phyloP scores from a whole-genome alignment of 2,797 vertebrate species.

The Craterocephalus amniculus region DNA sequence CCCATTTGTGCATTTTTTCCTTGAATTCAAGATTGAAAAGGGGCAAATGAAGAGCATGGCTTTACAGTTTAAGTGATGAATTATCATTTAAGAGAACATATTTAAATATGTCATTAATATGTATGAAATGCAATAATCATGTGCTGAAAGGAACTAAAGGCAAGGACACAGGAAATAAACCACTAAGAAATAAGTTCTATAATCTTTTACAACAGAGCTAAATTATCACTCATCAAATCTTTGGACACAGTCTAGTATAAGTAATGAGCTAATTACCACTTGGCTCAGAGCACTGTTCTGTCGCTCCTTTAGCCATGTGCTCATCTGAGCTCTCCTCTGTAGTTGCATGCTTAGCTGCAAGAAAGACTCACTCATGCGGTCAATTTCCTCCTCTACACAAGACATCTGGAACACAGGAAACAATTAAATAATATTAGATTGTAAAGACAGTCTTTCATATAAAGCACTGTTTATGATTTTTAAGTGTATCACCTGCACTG shows the following conservation, averaged over 20 bases:
- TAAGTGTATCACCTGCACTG: constrained; percentile 58
- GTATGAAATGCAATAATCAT: constrained; percentile 7
- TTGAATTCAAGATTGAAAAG: constrained; percentile 14
- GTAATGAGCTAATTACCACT: constrained; percentile 66
- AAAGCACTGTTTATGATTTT: background rate
- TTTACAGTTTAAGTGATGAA: constrained; percentile 19
- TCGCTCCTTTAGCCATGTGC: constrained; percentile 33
- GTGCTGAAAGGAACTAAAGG: background rate
- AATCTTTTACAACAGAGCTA: background rate
- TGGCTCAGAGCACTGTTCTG: constrained; percentile 33
- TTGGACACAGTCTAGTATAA: constrained; percentile 13
- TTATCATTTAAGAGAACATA: constrained; percentile 2
- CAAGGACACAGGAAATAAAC: background rate
- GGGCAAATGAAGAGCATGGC: constrained; percentile 7
- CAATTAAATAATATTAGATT: background rate
- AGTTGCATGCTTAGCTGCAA: constrained; percentile 81
- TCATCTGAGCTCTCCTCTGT: constrained; percentile 67
- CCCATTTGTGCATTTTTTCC: constrained; percentile 15
- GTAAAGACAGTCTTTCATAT: background rate
- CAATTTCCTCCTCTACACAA: constrained; percentile 81
- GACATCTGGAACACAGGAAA: constrained; percentile 61
- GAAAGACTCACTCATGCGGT: constrained; percentile 84
- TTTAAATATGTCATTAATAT: constrained; percentile 13
- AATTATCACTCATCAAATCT: constrained; percentile 1
- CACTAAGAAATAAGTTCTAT: background rate